Base-by-base conservation (phyloP, 92 coral and sea anemone genomes). In the Scolanthus callimorphus region DNA sequence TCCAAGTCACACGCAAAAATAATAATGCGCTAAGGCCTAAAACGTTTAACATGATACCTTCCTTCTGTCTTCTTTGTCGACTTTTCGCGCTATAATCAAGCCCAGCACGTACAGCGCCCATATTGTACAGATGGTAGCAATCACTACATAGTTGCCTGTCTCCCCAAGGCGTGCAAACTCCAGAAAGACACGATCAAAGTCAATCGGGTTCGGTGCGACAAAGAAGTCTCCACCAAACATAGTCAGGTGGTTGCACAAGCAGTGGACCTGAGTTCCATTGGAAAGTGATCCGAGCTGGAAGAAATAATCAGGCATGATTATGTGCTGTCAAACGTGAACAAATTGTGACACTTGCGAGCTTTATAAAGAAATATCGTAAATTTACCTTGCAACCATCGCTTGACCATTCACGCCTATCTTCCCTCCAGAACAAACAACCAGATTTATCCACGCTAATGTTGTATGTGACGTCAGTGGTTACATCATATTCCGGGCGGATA, bases 131-230 rank as follows among this genome's bases (percentile, higher is more conserved):
- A 91, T 66, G 4, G 90, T 84, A 25, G 65, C 65, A n/a, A 91
- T 59, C 1, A 91, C 97, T 2, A 85, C 96, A 48, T 83, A 66
- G 69, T 91, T 91, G 19, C 75, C 65, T 13, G 85, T 73, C 53
- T 88, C 75, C 15, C 78, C 74, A 31, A 91, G 76, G 27, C 83
- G 71, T n/a, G 79, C 74, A 11, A 91, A 83, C 2, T 74, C 89
- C 27, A 63, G 63, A 69, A 85, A 91, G 19, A 88, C 97, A 71
- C 81, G 60, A 27, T 84, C 92, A 39, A 91, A 91, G 84, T 91
- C 97, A 51, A 91, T 88, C 9, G 97, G 96, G 69, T 91, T 91
- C 49, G 97, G 97, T 11, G 96, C 97, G 10, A 91, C 96, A 49
- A 91, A 59, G 53, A 91, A 79, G 34, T 88, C 92, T 3, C 96